Evolutionary conservation across 1,140 invertebrate species (phyloP).

Genomic region (Aleiodes sp.): DNA sequence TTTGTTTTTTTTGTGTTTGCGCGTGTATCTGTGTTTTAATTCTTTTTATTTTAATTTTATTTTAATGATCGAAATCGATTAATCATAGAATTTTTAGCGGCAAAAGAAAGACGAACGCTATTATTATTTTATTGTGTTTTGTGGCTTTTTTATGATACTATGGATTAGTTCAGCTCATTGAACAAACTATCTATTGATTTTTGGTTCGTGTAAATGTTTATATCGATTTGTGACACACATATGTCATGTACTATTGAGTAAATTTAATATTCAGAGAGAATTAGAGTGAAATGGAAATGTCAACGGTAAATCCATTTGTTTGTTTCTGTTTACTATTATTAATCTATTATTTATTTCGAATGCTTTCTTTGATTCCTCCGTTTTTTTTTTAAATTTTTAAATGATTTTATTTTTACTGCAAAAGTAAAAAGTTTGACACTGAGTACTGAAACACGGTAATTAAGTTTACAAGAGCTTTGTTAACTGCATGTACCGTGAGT

Average conservation of each 20-base stretch:
- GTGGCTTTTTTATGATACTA: too few relatives aligned
- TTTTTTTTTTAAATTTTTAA: not conserved
- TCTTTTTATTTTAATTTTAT: not conserved
- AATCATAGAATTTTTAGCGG: not conserved
- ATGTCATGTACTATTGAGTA: not conserved
- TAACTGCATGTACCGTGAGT: not conserved
- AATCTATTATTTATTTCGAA: too few relatives aligned
- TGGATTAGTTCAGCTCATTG: too few relatives aligned
- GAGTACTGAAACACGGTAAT: not conserved
- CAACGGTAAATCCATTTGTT: too few relatives aligned
- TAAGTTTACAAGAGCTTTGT: conserved; percentile 3
- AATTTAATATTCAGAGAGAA: not conserved
- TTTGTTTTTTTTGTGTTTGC: too few relatives aligned
- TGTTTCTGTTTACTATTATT: too few relatives aligned
- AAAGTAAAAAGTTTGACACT: not conserved
- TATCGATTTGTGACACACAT: not conserved
- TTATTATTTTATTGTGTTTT: too few relatives aligned
- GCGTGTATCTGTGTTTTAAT: not conserved
- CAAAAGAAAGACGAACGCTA: not conserved
- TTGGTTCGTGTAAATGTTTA: not conserved
- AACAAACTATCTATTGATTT: too few relatives aligned
- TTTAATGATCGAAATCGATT: not conserved
- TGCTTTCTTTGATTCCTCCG: not conserved
- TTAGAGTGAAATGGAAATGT: too few relatives aligned
- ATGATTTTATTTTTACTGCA: not conserved